Evolutionary conservation across 2,113 vertebrate species (phyloP).

Genomic region (Nipponia nippon): DNA sequence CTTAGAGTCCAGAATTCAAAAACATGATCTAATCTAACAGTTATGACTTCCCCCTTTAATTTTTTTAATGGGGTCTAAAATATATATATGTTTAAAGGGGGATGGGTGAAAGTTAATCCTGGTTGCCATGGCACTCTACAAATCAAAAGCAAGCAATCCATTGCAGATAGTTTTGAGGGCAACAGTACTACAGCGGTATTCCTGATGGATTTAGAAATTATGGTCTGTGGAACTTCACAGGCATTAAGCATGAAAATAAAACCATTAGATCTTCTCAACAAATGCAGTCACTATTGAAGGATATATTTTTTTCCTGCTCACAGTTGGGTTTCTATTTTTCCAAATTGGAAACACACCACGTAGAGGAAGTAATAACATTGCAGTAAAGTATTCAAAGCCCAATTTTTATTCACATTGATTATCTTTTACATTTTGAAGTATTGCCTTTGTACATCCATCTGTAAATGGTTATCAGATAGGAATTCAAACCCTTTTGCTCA

Average conservation of each 20-base stretch:
- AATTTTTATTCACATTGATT: constrained; percentile 69
- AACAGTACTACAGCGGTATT: constrained; percentile 27
- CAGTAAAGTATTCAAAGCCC: constrained; percentile 62
- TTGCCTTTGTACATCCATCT: constrained; percentile 62
- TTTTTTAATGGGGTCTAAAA: constrained; percentile 59
- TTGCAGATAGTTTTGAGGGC: constrained; percentile 58
- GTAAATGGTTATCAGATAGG: constrained; percentile 63
- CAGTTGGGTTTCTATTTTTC: constrained; percentile 56
- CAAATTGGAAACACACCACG: constrained; percentile 70
- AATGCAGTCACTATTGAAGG: constrained; percentile 49
- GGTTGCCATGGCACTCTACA: constrained; percentile 61
- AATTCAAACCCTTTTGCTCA: constrained; percentile 42
- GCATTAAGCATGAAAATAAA: constrained; percentile 69
- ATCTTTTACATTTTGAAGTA: constrained; percentile 70
- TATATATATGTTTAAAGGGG: neutral
- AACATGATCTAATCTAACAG: constrained; percentile 6
- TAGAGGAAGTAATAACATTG: constrained; percentile 66
- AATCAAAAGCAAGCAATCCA: constrained; percentile 69
- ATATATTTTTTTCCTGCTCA: neutral
- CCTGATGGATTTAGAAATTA: constrained; percentile 68
- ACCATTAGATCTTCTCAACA: constrained; percentile 64
- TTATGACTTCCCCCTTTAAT: constrained; percentile 55
- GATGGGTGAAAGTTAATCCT: constrained; percentile 45
- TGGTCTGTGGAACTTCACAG: constrained; percentile 61
- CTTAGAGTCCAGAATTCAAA: neutral